Base-by-base conservation (phyloP, 1,140 invertebrate genomes). In the Drusus annulatus region DNA sequence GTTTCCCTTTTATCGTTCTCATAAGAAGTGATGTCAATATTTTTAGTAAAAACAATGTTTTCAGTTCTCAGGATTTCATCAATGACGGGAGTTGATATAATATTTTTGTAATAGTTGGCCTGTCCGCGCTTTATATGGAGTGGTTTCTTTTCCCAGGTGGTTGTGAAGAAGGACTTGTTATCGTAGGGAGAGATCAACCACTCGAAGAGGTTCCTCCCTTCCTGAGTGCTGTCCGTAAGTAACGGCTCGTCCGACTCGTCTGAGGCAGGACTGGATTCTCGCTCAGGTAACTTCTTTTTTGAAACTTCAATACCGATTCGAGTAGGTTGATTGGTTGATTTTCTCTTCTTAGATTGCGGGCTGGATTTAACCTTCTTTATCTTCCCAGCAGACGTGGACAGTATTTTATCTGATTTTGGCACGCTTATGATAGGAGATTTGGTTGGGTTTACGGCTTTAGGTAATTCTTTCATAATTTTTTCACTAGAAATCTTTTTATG, bases 21-120 rank as follows among this genome's bases (percentile, higher is more conserved):
- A 87, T 97, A 99, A 5, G 93, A 94, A 3, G 97, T 98, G 13
- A 99, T 91, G 89, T 99, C 98, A 62, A 99, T 90, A 90, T 99
- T 97, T 86, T 95, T 95, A 0, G 93, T 93, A 87, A 94, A 99
- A 81, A 94, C 90, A 58, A 99, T 88, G 84, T 93, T 89, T 86
- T 96, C 92, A 78, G 93, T 89, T 79, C 94, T 87, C 16, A 99
- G 87, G 86, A 98, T 94, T 69, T 91, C 87, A 87, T 98, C 96
- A 21, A 98, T 91, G 83, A 93, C 89, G 28, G 91, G 86, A 28
- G 95, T 95, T 6, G 94, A 94, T 80, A 98, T 93, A 60, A 98
- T 87, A 50, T 93, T 89, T 63, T 91, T 90, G 86, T 94, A 98
- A 85, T 96, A 97, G 16, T 90, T 86, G 1, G 87, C 65, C 69